phyloP scores from a whole-genome alignment of 2,797 vertebrate genomes.

The Tangara arthus region DNA sequence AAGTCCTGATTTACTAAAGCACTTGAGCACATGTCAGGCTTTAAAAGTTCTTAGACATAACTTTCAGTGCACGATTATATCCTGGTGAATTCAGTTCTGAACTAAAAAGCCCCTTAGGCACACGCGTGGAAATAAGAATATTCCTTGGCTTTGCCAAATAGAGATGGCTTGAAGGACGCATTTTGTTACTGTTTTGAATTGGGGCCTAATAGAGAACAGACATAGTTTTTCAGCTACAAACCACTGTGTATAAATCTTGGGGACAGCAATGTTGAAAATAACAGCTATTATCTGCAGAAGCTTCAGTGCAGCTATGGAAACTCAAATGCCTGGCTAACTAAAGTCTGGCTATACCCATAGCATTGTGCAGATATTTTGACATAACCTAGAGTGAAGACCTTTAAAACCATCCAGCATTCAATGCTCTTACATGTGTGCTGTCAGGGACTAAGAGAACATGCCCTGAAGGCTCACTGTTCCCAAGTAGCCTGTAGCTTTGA shows the following conservation, averaged over 20 bases:
- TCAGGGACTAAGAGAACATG: not conserved
- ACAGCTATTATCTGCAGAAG: constrained; percentile 39
- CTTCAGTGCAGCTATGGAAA: constrained; percentile 30
- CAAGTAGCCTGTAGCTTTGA: not conserved
- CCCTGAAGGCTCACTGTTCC: not conserved
- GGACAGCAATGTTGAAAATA: constrained; percentile 45
- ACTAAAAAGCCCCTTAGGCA: not conserved
- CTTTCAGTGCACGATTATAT: not conserved
- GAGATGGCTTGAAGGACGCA: not conserved
- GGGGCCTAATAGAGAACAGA: constrained; percentile 44
- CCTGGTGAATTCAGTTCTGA: not conserved
- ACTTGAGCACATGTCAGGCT: not conserved
- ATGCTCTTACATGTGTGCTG: not conserved
- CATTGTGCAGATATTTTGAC: constrained; percentile 34
- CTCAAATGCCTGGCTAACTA: not conserved
- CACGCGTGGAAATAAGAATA: not conserved
- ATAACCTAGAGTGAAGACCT: constrained; percentile 1
- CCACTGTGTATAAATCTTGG: constrained; percentile 35
- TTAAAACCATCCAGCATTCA: not conserved
- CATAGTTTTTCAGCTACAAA: constrained; percentile 38
- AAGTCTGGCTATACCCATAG: not conserved
- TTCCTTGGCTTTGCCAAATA: constrained; percentile 7
- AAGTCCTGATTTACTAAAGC: constrained; percentile 19
- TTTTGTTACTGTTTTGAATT: constrained; percentile 43
- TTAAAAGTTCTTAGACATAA: not conserved